A percentile compares a stretch with the other conserved stretches of the same genome.
These are phyloP conservation scores for Vanessa tameamea DNA, from an alignment of 1,140 invertebrate genomes.

Conservation along the genomic window DNA sequence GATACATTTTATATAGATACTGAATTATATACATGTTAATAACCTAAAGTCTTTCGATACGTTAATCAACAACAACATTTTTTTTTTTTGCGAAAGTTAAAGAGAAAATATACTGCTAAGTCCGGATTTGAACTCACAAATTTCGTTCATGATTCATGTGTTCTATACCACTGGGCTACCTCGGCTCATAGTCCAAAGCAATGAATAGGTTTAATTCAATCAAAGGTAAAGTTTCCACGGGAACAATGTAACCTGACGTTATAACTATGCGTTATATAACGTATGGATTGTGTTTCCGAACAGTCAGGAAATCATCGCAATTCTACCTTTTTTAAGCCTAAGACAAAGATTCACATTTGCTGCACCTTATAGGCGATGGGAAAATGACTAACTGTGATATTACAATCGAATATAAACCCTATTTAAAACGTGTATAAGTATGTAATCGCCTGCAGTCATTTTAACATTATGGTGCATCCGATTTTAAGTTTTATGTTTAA, in stretches of 20 bases:
- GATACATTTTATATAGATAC: no score
- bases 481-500: slow-evolving; percentile 25
- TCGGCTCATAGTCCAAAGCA: no score
- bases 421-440: background rate
- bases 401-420: background rate
- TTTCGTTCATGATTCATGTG: no score
- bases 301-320: background rate
- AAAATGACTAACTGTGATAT: background rate
- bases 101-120: no score
- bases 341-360: slow-evolving; percentile 8
- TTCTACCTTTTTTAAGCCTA: slow-evolving; percentile 1
- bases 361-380: background rate
- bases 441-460: background rate
- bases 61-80: no score
- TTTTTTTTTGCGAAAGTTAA: no score
- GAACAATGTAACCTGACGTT: background rate
- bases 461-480: background rate
- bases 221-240: background rate
- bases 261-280: background rate
- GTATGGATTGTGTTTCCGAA: background rate
- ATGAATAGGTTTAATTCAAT: no score
- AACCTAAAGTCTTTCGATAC: no score
- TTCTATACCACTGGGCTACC: no score
- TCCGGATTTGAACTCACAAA: no score
- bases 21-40: no score